Evolutionary conservation across 2,113 vertebrate genomes (phyloP).

Genomic region (Aix galericulata): DNA sequence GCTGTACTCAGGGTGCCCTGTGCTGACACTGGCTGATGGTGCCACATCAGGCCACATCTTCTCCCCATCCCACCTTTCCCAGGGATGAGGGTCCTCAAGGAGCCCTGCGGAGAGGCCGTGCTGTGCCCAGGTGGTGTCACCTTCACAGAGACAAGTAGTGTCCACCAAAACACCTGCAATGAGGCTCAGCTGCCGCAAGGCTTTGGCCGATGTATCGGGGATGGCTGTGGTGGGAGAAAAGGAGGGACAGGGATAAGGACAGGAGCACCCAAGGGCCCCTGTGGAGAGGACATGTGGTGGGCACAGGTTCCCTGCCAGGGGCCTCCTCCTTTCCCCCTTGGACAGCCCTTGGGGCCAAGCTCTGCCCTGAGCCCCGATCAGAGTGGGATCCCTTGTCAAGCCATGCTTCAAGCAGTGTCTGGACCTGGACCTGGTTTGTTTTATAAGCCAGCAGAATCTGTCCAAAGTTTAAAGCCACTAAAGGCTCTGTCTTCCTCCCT

Average conservation of each 20-base stretch:
- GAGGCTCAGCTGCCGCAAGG: neutral
- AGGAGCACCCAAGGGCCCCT: neutral
- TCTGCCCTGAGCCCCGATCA: neutral
- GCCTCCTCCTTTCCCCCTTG: neutral
- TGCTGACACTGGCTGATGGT: neutral
- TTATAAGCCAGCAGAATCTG: neutral
- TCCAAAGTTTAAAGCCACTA: neutral
- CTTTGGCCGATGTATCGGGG: neutral
- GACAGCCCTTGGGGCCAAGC: neutral
- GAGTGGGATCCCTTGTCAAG: neutral
- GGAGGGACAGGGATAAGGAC: neutral
- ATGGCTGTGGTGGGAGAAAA: neutral
- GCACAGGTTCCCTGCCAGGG: neutral
- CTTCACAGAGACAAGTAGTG: neutral
- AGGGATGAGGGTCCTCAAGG: neutral
- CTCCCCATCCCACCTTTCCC: neutral
- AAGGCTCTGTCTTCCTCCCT: neutral
- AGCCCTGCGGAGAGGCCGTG: neutral
- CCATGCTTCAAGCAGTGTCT: neutral
- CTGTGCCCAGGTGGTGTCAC: neutral
- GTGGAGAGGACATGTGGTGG: neutral
- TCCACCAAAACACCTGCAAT: neutral
- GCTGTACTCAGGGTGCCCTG: neutral
- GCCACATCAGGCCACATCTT: neutral
- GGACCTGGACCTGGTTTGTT: neutral